Evolutionary conservation across 2,797 vertebrate genomes (phyloP).

Genomic region (Danio tinwini): DNA sequence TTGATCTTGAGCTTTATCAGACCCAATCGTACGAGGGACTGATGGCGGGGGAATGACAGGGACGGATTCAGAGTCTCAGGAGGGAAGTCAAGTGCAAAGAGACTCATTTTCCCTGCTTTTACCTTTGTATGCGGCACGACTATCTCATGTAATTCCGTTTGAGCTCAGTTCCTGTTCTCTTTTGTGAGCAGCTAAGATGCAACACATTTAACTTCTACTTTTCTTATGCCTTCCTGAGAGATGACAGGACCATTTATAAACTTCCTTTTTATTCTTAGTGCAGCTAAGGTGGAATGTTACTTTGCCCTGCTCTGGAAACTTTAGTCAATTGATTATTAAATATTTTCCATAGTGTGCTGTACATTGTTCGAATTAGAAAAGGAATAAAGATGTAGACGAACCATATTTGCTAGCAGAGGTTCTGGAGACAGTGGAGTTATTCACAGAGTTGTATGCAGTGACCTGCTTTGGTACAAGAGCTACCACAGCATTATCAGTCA

Average conservation of each 20-base stretch:
- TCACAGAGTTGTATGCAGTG: conserved; percentile 95
- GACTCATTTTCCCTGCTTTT: conserved; percentile 62
- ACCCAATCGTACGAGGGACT: conserved; percentile 67
- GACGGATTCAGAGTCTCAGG: conserved; percentile 61
- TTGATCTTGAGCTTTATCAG: conserved; percentile 74
- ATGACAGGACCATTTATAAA: conserved; percentile 23
- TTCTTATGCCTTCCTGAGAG: conserved; percentile 17
- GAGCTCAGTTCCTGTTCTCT: conserved; percentile 42
- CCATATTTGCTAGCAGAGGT: conserved; percentile 98
- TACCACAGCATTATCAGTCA: conserved; percentile 92
- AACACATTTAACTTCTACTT: conserved; percentile 36
- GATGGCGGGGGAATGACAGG: conserved; percentile 59
- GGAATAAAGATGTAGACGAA: conserved; percentile 64
- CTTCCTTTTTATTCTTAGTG: not conserved
- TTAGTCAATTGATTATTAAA: not conserved
- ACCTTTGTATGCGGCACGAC: conserved; percentile 60
- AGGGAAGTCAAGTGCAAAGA: conserved; percentile 65
- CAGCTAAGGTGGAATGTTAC: not conserved
- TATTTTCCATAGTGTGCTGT: not conserved
- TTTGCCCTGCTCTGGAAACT: not conserved
- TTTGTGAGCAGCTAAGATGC: conserved; percentile 32
- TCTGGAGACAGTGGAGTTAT: conserved; percentile 96
- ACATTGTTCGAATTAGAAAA: conserved; percentile 18
- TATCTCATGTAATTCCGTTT: conserved; percentile 40
- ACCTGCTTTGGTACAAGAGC: conserved; percentile 98